phyloP scores from a whole-genome alignment of 2,797 vertebrate genomes.

The Alosa sapidissima region DNA sequence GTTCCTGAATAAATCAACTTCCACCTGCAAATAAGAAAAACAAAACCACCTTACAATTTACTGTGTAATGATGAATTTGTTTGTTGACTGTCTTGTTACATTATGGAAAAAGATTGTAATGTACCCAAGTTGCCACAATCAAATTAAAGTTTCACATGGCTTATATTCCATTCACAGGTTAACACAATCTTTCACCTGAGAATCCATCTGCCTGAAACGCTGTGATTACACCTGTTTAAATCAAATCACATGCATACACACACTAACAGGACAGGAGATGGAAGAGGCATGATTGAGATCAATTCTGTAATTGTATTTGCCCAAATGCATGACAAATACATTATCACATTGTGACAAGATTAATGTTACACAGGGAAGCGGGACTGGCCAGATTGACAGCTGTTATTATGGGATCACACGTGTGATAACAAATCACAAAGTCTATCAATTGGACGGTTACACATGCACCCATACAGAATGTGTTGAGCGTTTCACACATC shows the following conservation, averaged over 20 bases:
- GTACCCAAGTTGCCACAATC: neutral
- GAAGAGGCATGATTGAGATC: neutral
- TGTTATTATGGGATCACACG: neutral
- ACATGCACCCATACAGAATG: neutral
- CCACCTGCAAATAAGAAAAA: neutral
- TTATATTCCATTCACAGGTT: neutral
- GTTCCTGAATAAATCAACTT: neutral
- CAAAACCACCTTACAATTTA: neutral
- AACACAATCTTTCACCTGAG: neutral
- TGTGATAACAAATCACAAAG: neutral
- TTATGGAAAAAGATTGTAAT: neutral
- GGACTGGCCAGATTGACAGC: neutral
- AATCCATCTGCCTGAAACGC: neutral
- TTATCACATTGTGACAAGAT: constrained; percentile 9
- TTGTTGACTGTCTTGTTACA: neutral
- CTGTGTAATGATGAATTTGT: neutral
- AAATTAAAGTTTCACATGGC: neutral
- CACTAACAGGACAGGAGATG: neutral
- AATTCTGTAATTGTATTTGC: constrained; percentile 14
- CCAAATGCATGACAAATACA: constrained; percentile 3
- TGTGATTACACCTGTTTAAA: neutral
- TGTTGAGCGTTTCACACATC: neutral
- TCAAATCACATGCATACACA: constrained; percentile 11
- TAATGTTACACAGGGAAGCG: neutral
- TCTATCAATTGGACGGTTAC: neutral